Evolutionary conservation across 2,797 vertebrate genomes (phyloP).

Genomic region (Neosalanx taihuensis): DNA sequence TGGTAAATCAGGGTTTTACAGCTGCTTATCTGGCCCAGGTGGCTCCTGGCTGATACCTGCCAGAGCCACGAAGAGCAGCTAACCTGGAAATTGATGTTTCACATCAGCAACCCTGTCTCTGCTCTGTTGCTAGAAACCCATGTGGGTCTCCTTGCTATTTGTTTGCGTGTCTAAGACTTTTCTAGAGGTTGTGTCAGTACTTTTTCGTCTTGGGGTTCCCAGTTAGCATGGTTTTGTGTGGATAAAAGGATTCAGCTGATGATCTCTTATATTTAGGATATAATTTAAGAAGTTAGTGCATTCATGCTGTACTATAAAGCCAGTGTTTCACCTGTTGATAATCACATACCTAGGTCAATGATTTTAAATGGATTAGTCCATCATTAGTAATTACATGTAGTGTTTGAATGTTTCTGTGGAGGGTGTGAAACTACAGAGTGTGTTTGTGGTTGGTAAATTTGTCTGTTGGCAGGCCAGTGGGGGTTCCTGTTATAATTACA

Average conservation of each 20-base stretch:
- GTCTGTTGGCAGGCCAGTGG: neutral
- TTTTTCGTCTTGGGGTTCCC: conserved; percentile 10
- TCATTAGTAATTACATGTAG: neutral
- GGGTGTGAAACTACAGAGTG: neutral
- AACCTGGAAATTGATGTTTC: conserved; percentile 86
- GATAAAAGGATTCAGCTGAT: too few species aligned
- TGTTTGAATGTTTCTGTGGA: conserved; percentile 5
- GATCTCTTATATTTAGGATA: conserved; percentile 16
- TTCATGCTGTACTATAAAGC: neutral
- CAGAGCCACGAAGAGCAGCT: conserved; percentile 77
- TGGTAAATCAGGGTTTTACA: conserved; percentile 72
- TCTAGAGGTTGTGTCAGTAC: conserved; percentile 20
- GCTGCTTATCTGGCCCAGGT: conserved; percentile 81
- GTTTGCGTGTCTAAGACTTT: conserved; percentile 11
- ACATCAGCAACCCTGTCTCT: conserved; percentile 74
- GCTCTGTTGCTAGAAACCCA: conserved; percentile 61
- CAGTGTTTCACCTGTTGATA: neutral
- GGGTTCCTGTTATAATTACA: neutral
- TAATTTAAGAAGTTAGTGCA: conserved; percentile 11
- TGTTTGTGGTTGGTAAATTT: conserved; percentile 14
- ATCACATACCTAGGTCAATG: too few species aligned
- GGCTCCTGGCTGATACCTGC: conserved; percentile 81
- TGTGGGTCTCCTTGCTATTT: conserved; percentile 15
- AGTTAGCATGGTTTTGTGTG: neutral
- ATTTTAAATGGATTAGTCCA: too few species aligned